Evolutionary conservation across 1,140 invertebrate species (phyloP).

Genomic region (Agrilus planipennis): DNA sequence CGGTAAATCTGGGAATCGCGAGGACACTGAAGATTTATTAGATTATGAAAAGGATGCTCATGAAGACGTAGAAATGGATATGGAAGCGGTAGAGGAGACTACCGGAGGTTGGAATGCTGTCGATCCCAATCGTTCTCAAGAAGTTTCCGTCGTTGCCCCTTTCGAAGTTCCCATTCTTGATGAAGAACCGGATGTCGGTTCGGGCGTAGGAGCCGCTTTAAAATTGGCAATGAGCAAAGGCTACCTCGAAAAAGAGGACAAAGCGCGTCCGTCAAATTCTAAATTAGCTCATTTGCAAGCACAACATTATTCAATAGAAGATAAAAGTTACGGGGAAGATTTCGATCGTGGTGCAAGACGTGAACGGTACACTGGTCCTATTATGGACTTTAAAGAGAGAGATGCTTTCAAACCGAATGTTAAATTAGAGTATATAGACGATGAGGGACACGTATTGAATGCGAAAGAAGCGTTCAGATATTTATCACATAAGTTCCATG

Average conservation of each 20-base stretch:
- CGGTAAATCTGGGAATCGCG: slow-evolving; percentile 75
- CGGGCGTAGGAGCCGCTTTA: slow-evolving; percentile 84
- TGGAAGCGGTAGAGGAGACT: slow-evolving; percentile 19
- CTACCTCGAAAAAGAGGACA: slow-evolving; percentile 77
- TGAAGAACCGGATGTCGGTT: slow-evolving; percentile 88
- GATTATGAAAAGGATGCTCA: slow-evolving; percentile 27
- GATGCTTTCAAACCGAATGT: slow-evolving; percentile 87
- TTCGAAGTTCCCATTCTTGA: slow-evolving; percentile 71
- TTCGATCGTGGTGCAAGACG: slow-evolving; percentile 38
- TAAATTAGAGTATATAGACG: slow-evolving; percentile 96
- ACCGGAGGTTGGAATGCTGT: slow-evolving; percentile 38
- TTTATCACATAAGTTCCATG: slow-evolving; percentile 96
- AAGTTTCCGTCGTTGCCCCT: slow-evolving; percentile 30
- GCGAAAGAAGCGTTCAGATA: slow-evolving; percentile 96
- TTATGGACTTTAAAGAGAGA: slow-evolving; percentile 91
- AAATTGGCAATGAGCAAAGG: slow-evolving; percentile 91
- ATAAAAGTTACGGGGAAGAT: slow-evolving; percentile 77
- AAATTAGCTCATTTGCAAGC: slow-evolving; percentile 70
- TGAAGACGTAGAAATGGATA: slow-evolving; percentile 24
- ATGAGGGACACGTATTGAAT: slow-evolving; percentile 79
- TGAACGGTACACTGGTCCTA: slow-evolving; percentile 73
- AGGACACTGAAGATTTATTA: slow-evolving; percentile 71
- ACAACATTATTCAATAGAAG: slow-evolving; percentile 93
- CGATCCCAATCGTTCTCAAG: slow-evolving; percentile 34
- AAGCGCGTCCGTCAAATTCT: slow-evolving; percentile 56